Evolutionary conservation across 2,113 vertebrate genomes (phyloP), one percentile per base, ranked within the genome.

Genomic region (Capreolus pygargus): DNA sequence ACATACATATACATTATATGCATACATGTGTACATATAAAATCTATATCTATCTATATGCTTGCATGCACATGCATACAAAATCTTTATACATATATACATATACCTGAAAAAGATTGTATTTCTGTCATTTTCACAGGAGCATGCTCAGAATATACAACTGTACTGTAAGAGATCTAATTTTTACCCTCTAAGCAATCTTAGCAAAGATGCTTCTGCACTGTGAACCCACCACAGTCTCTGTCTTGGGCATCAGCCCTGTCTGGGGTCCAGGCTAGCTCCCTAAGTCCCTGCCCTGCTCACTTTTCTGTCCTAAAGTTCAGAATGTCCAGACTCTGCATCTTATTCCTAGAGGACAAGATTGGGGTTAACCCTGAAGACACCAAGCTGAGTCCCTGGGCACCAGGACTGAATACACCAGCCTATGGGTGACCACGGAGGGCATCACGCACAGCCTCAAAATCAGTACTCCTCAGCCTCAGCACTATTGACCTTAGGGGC

Each of bases 151-250:
- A 17, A 45, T 12, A 43, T 3, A 12, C 54, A 55, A 36, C 67
- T 2, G 1, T 33, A 30, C 47, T 11, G 28, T 1, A 16, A 0
- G 60, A 14, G 30, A 30, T 58, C 61, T 60, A 0, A 28, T 43
- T 86, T 47, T 47, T 11, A 82, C 47, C 36, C 61, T 7, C 3
- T 2, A 45, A 58, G 76, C 76, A 7, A 13, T 50, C 70, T 27
- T 7, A 28, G 45, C 9, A 5, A 9, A 50, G 17, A 47, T 6
- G 23, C 6, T 47, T 30, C 10, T 36, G 36, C 6, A 5, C 1
- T 0, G 0, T 5, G 64, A 87, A 58, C 76, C 9, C 5, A 36
- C 21, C 33, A 1, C 2, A 0, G 5, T 25, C 39, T 76, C 39
- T 10, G 3, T 45, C 33, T 16, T 10, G 74, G 83, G 52, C 17